Conservation (phyloP, 2,113 vertebrate genomes). For the Penelope pileata region DNA sequence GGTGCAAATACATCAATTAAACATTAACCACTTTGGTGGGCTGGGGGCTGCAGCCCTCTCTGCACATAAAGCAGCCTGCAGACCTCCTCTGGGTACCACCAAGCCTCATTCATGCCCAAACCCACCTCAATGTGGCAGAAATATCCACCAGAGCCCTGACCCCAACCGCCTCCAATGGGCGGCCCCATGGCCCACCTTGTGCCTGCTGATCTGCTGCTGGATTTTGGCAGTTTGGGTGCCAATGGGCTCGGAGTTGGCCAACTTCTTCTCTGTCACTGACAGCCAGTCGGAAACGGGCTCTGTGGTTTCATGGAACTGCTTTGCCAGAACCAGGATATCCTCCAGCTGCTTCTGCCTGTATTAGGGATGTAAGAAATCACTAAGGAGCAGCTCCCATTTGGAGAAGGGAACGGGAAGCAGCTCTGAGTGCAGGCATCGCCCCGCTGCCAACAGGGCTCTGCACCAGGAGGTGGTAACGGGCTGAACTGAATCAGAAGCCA, state of each 20-base stretch:
- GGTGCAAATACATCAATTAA: background rate
- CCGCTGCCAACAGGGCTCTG: too few species aligned
- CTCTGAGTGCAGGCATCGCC: background rate
- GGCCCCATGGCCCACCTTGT: constrained; percentile 83
- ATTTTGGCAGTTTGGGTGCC: constrained; percentile 97
- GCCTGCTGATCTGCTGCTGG: constrained; percentile 93
- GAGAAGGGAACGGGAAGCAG: background rate
- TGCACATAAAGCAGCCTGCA: background rate
- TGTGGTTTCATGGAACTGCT: constrained; percentile 94
- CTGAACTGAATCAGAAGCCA: background rate
- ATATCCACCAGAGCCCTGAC: background rate
- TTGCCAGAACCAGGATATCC: constrained; percentile 93
- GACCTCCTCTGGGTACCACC: background rate
- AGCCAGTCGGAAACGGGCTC: constrained; percentile 96
- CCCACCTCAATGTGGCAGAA: background rate
- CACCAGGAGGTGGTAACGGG: background rate
- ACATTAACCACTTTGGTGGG: background rate
- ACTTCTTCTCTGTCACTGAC: constrained; percentile 90
- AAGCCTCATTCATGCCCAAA: background rate
- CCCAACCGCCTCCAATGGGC: background rate
- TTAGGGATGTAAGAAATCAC: background rate
- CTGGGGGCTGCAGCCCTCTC: background rate
- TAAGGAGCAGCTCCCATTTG: background rate
- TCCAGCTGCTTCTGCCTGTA: constrained; percentile 93
- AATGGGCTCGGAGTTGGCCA: constrained; percentile 94